Evolutionary conservation across 1,140 invertebrate species (phyloP).

Genomic region (Drosophila takahashii): DNA sequence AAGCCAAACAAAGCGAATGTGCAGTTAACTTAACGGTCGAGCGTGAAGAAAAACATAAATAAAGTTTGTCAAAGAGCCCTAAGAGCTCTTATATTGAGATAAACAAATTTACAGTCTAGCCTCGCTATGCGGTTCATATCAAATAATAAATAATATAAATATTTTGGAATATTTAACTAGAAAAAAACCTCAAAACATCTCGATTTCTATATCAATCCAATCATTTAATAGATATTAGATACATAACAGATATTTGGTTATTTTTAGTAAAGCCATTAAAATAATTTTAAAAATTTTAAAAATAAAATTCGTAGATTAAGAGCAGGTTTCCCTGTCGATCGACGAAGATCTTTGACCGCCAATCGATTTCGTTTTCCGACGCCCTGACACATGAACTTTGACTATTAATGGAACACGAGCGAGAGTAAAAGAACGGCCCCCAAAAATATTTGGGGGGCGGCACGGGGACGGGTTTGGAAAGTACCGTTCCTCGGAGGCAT

Average conservation of each 20-base stretch:
- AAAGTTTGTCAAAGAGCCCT: constrained; percentile 51
- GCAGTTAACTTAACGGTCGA: constrained; percentile 79
- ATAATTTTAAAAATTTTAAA: neutral
- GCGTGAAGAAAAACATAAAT: constrained; percentile 79
- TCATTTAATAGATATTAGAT: no score
- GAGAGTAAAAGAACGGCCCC: constrained; percentile 24
- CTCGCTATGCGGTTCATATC: neutral
- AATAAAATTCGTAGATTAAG: neutral
- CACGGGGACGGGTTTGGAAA: constrained; percentile 25
- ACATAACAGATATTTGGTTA: no score
- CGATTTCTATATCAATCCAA: no score
- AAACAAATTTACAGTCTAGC: constrained; percentile 33
- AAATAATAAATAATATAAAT: no score
- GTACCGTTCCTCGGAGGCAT: constrained; percentile 53
- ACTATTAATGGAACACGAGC: constrained; percentile 46
- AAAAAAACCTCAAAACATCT: no score
- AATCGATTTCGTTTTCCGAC: constrained; percentile 63
- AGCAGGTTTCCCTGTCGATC: constrained; percentile 8
- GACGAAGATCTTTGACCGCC: constrained; percentile 22
- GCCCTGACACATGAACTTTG: constrained; percentile 69
- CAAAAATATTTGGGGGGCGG: constrained; percentile 1
- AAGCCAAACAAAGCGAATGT: constrained; percentile 77
- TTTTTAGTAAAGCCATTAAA: no score
- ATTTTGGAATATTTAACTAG: no score
- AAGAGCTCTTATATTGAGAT: constrained; percentile 30